Base-by-base conservation (phyloP, 2,888 invertebrate genomes). In the Axea sp. region DNA sequence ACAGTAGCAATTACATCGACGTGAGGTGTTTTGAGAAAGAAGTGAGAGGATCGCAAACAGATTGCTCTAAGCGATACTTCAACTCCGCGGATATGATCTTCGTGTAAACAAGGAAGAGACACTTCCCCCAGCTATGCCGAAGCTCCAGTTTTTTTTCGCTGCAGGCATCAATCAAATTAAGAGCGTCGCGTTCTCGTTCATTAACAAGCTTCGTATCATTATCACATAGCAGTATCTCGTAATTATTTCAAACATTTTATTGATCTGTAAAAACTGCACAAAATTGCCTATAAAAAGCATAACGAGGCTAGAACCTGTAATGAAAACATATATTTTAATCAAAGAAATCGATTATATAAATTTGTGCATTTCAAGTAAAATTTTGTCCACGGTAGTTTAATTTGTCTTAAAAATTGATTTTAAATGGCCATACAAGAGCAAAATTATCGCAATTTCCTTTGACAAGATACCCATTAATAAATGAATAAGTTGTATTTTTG, bases 131-230 rank as follows among this genome's bases (percentile, higher is more conserved):
- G 49, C 33, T 49, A 57, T 59, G 68, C 35, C 24, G 57, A 57
- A 67, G 67, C 57, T 67, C 67, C 49, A 49, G 49, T 69, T 69
- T 69, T 69, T n/a, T 68, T 59, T 41, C 2, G 3, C 1, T 4
- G n/a, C 9, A 51, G 37, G 11, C 43, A 60, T 59, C 60, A 53
- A 60, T 69, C 60, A 60, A 69, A 59, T 69, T 60, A 60, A 60
- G 49, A 69, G 53, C 59, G 28, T 30, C 43, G 51, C 35, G 43
- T 53, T 69, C 60, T 59, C 43, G 43, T 43, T 68, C 15, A 69
- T 69, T 69, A 69, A 28, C 55, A 33, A 68, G 51, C 33, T 53
- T 51, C 49, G 51, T 59, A 59, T 68, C 51, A 7, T 68, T 68
- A 53, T 43, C 51, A 33, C 51, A 35, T 69, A 60, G 41, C 69